A percentile compares a stretch with the other conserved stretches of the same genome.
These are phyloP conservation scores for Subacronicta megacephala DNA, from an alignment of 2,888 invertebrate species.

Conservation along the genomic window DNA sequence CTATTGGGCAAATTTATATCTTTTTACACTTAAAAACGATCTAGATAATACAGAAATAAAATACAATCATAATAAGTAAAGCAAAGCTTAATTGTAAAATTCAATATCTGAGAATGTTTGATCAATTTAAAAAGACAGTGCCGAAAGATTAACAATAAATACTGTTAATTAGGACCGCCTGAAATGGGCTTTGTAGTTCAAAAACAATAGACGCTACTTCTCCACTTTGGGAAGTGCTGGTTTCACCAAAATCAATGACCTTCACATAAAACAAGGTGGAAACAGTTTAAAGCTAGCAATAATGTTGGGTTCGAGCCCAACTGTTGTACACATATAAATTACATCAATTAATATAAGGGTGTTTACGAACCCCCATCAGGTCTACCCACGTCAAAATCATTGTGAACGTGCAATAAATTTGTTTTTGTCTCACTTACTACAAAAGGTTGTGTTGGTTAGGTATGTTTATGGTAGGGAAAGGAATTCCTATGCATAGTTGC, in stretches of 20 bases:
- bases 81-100: too few species aligned
- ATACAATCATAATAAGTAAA: too few species aligned
- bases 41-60: too few species aligned
- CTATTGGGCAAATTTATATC: too few species aligned
- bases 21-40: too few species aligned
- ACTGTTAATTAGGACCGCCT: too few species aligned
- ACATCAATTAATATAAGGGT: conserved; percentile 64
- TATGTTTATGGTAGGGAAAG: conserved; percentile 12
- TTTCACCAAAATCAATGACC: not conserved
- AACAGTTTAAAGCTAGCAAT: conserved; percentile 42
- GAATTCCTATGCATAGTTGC: conserved; percentile 27
- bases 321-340: conserved; percentile 60
- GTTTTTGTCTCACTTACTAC: conserved; percentile 59
- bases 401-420: conserved; percentile 59
- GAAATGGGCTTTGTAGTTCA: too few species aligned
- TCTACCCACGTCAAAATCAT: conserved; percentile 64
- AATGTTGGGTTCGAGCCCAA: conserved; percentile 28
- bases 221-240: too few species aligned
- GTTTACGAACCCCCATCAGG: conserved; percentile 57
- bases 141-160: too few species aligned
- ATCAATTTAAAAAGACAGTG: too few species aligned
- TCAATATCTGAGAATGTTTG: too few species aligned
- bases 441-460: conserved; percentile 26
- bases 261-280: conserved; percentile 24
- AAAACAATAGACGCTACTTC: too few species aligned